Base-by-base conservation (phyloP, 2,113 vertebrate species). In the Bettongia penicillata region DNA sequence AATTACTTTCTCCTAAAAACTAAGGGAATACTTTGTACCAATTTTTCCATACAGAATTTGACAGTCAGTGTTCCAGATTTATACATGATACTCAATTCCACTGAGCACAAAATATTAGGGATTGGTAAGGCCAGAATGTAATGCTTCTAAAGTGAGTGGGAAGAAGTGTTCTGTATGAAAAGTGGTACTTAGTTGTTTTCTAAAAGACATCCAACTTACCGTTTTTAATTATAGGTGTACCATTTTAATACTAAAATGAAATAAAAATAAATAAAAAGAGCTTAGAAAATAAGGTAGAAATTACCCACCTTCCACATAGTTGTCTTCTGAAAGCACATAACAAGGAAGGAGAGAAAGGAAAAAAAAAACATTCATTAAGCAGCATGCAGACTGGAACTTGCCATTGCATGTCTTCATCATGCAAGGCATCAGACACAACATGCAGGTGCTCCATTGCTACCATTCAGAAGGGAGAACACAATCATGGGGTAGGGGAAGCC, bases 251-350 rank as follows among this genome's bases (percentile, higher is more conserved):
- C 98, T 98, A 98, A 97, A 95, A 96, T 28, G 93, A 97, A 98
- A 97, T 55, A 50, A 37, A 61, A 61, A 37, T 68, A 68, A 68
- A 55, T 55, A 94, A 98, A 96, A 98, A 97, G 97, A 98, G 97
- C 97, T 98, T 98, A 98, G 97, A 98, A 98, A 98, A 99, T 97
- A 98, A 98, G 98, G 98, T 97, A 98, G 97, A 98, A 98, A 98
- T 98, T 98, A 99, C 99, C 99, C 99, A 99, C 99, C 99, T 99
- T 99, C 99, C 96, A 98, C 99, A 99, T 99, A 98, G 99, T 98
- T 99, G 99, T 99, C 99, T 99, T 99, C 99, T 99, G 99, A 99
- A 99, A 99, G 99, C 99, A 99, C 99, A 98, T 98, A 98, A 99
- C 99, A 99, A 99, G 99, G 99, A 99, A 98, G 99, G 99, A 99